Conservation (phyloP, 2,113 vertebrate genomes). For the Ciconia maguari region DNA sequence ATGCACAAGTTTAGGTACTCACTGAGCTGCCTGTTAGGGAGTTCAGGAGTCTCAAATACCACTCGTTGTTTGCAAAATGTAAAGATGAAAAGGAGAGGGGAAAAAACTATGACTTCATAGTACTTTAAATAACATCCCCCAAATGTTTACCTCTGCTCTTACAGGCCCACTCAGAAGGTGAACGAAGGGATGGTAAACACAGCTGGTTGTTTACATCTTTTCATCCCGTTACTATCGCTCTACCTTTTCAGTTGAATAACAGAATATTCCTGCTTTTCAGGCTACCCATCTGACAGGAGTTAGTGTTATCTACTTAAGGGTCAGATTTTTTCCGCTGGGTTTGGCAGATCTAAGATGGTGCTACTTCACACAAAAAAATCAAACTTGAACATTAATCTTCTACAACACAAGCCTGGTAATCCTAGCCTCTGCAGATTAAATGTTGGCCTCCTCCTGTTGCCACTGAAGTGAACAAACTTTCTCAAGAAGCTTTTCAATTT, state of each 20-base stretch:
- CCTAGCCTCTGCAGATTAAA: neutral
- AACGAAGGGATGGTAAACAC: neutral
- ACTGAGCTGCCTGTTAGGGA: neutral
- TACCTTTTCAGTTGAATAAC: neutral
- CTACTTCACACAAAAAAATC: neutral
- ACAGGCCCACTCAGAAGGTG: neutral
- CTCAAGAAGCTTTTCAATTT: neutral
- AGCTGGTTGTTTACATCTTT: neutral
- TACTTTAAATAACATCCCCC: neutral
- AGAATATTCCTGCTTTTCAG: neutral
- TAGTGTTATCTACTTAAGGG: neutral
- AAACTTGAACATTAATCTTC: neutral
- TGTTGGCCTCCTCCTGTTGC: neutral
- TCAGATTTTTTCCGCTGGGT: neutral
- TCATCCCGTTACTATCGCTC: neutral
- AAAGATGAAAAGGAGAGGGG: neutral
- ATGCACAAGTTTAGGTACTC: neutral
- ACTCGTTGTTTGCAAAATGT: neutral
- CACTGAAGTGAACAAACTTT: neutral
- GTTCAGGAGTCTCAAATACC: neutral
- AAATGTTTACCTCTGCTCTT: neutral
- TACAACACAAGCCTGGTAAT: neutral
- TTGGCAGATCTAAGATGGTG: neutral
- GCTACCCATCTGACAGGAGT: neutral
- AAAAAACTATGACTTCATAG: neutral